Conservation (phyloP, 2,888 invertebrate species). For the Watsonalla cultraria region DNA sequence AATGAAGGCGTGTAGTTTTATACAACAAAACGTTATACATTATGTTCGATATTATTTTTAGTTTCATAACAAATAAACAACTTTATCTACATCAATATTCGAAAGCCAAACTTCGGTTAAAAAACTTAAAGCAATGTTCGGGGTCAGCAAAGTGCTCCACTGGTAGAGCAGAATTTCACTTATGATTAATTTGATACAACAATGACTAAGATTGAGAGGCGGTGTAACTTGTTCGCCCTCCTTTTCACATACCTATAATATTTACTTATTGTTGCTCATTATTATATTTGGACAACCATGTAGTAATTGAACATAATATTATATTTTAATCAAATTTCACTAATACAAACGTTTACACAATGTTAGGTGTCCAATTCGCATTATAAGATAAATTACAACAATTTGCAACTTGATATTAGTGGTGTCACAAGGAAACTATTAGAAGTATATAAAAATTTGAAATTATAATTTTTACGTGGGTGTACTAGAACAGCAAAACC, state of each 20-base stretch:
- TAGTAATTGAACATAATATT: too few relatives aligned
- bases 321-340: too few relatives aligned
- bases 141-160: slow-evolving; percentile 12
- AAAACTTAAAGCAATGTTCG: background rate
- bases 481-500: background rate
- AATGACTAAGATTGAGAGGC: slow-evolving; percentile 50
- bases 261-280: slow-evolving; percentile 4
- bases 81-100: background rate
- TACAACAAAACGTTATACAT: background rate
- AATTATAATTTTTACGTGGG: background rate
- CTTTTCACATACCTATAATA: slow-evolving; percentile 21
- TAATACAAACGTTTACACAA: too few relatives aligned
- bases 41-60: background rate
- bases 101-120: background rate
- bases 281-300: too few relatives aligned
- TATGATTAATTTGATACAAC: slow-evolving; percentile 48
- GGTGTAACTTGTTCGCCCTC: slow-evolving; percentile 25
- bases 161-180: slow-evolving; percentile 42
- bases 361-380: too few relatives aligned
- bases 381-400: too few relatives aligned
- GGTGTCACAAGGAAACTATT: background rate
- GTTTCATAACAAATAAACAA: background rate
- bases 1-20: too few relatives aligned
- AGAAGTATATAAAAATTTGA: background rate
- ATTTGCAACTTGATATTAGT: background rate